These are phyloP conservation scores for Noctua janthe DNA, from an alignment of 2,888 invertebrate genomes.

Conservation along the genomic window DNA sequence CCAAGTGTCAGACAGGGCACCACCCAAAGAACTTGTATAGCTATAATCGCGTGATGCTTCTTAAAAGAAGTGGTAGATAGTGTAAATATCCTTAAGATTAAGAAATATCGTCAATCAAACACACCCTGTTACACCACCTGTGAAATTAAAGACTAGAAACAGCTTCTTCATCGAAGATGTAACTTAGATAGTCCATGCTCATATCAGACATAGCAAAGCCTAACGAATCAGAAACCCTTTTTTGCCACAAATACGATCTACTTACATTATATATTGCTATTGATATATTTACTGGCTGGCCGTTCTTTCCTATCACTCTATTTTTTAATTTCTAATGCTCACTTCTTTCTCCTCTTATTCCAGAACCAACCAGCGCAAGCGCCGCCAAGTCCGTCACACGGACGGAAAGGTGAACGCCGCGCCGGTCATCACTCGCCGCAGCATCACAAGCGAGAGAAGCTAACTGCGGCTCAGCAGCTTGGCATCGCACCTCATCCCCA, in stretches of 20 bases:
- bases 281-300: not conserved
- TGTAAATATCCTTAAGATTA: not conserved
- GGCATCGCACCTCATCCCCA: constrained; percentile 88
- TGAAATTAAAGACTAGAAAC: not conserved
- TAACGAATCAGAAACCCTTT: not conserved
- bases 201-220: not conserved
- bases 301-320: not conserved
- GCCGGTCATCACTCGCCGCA: constrained; percentile 88
- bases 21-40: not conserved
- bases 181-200: not conserved
- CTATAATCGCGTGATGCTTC: not conserved
- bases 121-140: not conserved
- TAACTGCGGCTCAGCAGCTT: constrained; percentile 88
- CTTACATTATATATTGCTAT: not conserved
- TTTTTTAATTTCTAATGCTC: not conserved
- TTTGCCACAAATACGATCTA: no score
- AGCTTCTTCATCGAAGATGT: not conserved
- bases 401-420: constrained; percentile 85
- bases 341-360: constrained; percentile 18
- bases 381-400: constrained; percentile 87
- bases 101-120: not conserved
- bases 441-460: constrained; percentile 87
- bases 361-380: constrained; percentile 84
- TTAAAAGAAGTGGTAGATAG: not conserved
- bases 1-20: no score